Conservation (phyloP, 2,888 invertebrate genomes). For the Smittia aterrima region DNA sequence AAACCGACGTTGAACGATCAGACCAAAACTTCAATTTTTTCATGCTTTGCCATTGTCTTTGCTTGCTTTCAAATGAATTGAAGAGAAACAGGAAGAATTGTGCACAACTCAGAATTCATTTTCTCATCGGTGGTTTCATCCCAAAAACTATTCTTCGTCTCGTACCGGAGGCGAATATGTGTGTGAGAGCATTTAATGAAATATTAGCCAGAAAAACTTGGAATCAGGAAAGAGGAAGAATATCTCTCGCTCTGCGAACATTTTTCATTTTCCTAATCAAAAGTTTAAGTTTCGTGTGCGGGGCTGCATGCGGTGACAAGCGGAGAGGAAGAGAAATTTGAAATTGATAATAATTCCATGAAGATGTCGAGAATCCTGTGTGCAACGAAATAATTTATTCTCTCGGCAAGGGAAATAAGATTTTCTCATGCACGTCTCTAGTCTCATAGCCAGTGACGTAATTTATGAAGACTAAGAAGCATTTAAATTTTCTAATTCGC, state of each 20-base stretch:
- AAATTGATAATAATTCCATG: slow-evolving; percentile 1
- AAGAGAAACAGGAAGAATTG: no score
- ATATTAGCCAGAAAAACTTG: not conserved
- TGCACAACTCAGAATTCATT: not conserved
- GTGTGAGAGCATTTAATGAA: not conserved
- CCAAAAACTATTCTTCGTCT: not conserved
- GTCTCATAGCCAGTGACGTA: not conserved
- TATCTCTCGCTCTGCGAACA: not conserved
- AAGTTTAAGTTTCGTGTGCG: slow-evolving; percentile 13
- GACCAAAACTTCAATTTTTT: no score
- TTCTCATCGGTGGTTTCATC: not conserved
- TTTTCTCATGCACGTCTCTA: not conserved
- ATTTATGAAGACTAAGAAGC: slow-evolving; percentile 1
- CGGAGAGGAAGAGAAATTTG: not conserved
- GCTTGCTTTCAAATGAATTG: not conserved
- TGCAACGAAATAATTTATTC: not conserved
- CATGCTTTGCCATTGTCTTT: no score
- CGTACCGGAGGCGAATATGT: not conserved
- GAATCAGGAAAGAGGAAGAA: not conserved
- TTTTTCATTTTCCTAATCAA: slow-evolving; percentile 27
- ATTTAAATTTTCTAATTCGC: slow-evolving; percentile 3
- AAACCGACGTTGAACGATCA: no score
- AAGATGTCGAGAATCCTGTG: slow-evolving; percentile 14
- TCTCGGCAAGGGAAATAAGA: not conserved
- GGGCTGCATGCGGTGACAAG: not conserved